These are phyloP conservation scores for Cassiopea xamachana DNA, from an alignment of 30 jellyfish, hydroid and myxozoan species.

Conservation along the genomic window DNA sequence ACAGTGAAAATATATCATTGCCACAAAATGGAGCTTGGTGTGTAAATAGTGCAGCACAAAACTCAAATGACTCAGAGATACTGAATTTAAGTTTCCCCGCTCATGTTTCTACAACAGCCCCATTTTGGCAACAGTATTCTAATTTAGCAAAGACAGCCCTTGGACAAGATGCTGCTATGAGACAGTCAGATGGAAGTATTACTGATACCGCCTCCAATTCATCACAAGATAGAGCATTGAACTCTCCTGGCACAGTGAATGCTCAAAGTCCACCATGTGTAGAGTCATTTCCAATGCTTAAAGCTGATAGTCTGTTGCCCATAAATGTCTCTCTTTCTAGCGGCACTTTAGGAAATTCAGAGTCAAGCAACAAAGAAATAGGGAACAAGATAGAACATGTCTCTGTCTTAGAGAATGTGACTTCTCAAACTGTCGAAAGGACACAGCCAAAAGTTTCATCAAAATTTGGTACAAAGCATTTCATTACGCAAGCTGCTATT, in stretches of 20 bases:
- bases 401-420: neutral
- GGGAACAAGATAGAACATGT: neutral
- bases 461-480: constrained; percentile 21
- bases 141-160: constrained; percentile 54
- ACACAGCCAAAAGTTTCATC: neutral
- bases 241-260: constrained; percentile 26
- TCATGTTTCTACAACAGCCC: constrained; percentile 62
- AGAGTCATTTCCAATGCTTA: constrained; percentile 25
- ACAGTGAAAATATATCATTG: neutral
- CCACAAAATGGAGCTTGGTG: neutral
- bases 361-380: neutral
- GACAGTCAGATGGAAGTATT: constrained; percentile 45
- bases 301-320: neutral
- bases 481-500: constrained; percentile 59
- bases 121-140: constrained; percentile 77
- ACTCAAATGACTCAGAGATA: constrained; percentile 34
- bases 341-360: neutral
- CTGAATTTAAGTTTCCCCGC: constrained; percentile 64
- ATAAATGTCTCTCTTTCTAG: neutral
- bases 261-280: constrained; percentile 28
- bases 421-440: neutral
- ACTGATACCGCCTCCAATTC: constrained; percentile 76
- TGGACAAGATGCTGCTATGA: constrained; percentile 7
- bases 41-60: neutral
- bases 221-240: constrained; percentile 35